These are phyloP conservation scores for Hydrocynus forskahlii DNA, from an alignment of 2,797 vertebrate genomes.

Conservation along the genomic window DNA sequence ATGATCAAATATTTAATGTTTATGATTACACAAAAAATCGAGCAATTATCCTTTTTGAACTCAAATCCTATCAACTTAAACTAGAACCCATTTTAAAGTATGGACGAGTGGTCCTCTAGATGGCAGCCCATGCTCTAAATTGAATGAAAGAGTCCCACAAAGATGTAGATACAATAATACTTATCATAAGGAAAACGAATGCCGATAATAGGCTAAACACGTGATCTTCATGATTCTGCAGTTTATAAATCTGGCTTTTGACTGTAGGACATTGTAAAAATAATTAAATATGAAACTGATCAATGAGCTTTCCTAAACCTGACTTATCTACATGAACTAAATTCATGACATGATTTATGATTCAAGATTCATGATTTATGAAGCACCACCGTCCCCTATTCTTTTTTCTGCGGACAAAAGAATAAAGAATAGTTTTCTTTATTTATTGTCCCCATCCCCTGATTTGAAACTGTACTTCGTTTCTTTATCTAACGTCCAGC, in stretches of 20 bases:
- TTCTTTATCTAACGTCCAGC: background rate
- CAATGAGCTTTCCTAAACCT: background rate
- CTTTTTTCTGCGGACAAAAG: too few relatives aligned
- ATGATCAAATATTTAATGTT: background rate
- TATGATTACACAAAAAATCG: background rate
- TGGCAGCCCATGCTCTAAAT: slow-evolving; percentile 31
- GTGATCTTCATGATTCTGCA: background rate
- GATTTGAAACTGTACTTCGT: background rate
- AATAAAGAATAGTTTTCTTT: background rate
- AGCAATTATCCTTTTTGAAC: background rate
- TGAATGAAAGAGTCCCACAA: background rate
- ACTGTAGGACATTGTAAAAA: background rate
- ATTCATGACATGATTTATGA: too few relatives aligned
- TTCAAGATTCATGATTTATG: too few relatives aligned
- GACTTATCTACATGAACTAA: background rate
- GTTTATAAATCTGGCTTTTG: background rate
- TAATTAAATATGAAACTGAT: background rate
- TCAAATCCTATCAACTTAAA: background rate
- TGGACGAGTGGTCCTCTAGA: slow-evolving; percentile 23
- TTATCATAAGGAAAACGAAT: background rate
- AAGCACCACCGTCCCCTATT: too few relatives aligned
- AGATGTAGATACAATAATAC: background rate
- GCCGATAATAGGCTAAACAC: background rate
- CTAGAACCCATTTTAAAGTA: background rate
- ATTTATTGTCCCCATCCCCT: background rate